Evolutionary conservation across 2,888 invertebrate genomes (phyloP), one percentile per base, ranked within the genome.

Genomic region (Drosophila lutescens): DNA sequence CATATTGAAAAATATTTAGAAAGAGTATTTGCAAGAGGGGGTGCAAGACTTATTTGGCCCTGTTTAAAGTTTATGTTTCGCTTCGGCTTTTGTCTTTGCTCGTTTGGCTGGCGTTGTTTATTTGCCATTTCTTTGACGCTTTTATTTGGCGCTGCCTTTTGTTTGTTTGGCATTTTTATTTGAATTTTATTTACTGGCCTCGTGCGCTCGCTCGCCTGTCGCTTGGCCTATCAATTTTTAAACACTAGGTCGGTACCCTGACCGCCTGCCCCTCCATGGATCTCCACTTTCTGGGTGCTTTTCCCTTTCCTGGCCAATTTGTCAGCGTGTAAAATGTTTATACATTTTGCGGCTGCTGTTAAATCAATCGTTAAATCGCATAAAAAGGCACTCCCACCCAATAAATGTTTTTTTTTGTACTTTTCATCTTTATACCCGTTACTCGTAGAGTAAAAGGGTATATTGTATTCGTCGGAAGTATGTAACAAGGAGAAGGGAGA

Each of bases 51-150:
- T 12, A 10, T 10, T 40, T 49, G 20, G 12, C 20, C 38, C 54
- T 44, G 40, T 67, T 66, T 66, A 66, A 66, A 66, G 65, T 66
- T 66, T 66, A 66, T 66, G 51, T 36, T 53, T 44, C 26, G 60
- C 44, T 43, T 20, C 41, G 47, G 56, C 57, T 62, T 50, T 26
- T 63, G 76, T 71, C 54, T 76, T 59, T 76, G 86, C 55, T 63
- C 53, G 61, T 62, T 88, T 74, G 72, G 68, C 56, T 47, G 70
- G 74, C 65, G 62, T 78, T 78, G 77, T 79, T 85, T 84, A 78
- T 79, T 79, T 80, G 82, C 74, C 78, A 86, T 86, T 86, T 83
- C 88, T 88, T 82, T 82, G 86, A 80, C 88, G 81, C 86, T 78
- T 88, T 88, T 86, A 78, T 82, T 78, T 69, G 53, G 53, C 66